phyloP scores from a whole-genome alignment of 2,113 vertebrate species.

The Trematocara marginatum region DNA sequence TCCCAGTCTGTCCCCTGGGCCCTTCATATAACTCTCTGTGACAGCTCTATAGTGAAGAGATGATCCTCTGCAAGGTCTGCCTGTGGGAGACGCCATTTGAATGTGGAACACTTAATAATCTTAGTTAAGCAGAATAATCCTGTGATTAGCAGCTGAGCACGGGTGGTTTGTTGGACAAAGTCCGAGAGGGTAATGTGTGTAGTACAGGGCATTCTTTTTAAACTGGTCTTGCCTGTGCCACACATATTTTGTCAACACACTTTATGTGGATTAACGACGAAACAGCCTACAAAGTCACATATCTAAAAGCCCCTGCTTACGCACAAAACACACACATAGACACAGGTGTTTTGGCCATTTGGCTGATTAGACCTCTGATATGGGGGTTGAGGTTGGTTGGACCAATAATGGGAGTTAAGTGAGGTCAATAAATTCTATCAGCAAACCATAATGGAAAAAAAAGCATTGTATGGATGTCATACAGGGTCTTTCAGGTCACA shows the following conservation, averaged over 20 bases:
- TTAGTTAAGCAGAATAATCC: constrained; percentile 68
- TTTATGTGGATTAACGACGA: background rate
- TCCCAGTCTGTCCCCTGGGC: background rate
- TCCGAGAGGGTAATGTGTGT: background rate
- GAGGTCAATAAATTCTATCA: background rate
- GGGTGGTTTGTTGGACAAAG: constrained; percentile 1
- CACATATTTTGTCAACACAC: background rate
- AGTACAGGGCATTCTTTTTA: background rate
- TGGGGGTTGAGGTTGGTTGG: background rate
- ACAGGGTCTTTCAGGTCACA: background rate
- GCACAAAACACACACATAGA: background rate
- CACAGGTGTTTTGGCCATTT: background rate
- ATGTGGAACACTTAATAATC: constrained; percentile 61
- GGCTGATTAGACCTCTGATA: background rate
- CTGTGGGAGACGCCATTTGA: constrained; percentile 49
- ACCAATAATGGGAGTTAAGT: background rate
- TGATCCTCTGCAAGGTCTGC: constrained; percentile 46
- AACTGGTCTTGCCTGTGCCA: background rate
- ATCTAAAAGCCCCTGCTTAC: background rate
- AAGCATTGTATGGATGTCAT: background rate
- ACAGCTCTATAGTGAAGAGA: constrained; percentile 17
- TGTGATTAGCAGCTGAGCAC: constrained; percentile 56
- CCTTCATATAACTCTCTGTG: background rate
- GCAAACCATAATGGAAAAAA: background rate
- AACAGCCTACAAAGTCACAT: background rate